phyloP scores from a whole-genome alignment of 1,140 invertebrate genomes.

The Zaprionus kolodkinae region DNA sequence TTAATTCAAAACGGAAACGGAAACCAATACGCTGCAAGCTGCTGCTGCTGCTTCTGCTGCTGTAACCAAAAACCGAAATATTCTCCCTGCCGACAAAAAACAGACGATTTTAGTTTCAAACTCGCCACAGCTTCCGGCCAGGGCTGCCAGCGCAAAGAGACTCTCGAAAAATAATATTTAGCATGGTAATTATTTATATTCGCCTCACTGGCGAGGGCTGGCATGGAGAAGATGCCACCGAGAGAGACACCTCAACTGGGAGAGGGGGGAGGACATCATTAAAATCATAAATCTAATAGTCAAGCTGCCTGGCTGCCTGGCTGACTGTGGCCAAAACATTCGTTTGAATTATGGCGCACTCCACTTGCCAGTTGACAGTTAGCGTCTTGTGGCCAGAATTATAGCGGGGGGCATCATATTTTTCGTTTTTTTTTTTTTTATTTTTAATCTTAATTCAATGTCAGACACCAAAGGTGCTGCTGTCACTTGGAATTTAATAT shows the following conservation, averaged over 20 bases:
- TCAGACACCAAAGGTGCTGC: not conserved
- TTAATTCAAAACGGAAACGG: slow-evolving; percentile 68
- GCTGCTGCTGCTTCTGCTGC: not conserved
- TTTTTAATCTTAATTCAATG: not conserved
- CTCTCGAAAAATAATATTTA: slow-evolving; percentile 70
- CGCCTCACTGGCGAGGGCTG: not conserved
- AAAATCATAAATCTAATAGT: slow-evolving; percentile 78
- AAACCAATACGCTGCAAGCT: slow-evolving; percentile 18
- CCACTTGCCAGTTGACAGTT: not conserved
- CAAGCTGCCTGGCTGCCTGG: slow-evolving; percentile 39
- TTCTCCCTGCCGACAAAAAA: not conserved
- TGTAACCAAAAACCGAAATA: not conserved
- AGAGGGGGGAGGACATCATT: slow-evolving; percentile 45
- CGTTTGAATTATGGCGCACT: slow-evolving; percentile 50
- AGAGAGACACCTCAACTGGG: slow-evolving; percentile 23
- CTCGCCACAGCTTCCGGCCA: slow-evolving; percentile 32
- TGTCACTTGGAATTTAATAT: not conserved
- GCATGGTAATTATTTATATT: slow-evolving; percentile 77
- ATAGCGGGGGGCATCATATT: not conserved
- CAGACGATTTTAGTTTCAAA: slow-evolving; percentile 15
- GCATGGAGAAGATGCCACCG: no score
- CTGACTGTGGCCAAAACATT: slow-evolving; percentile 38
- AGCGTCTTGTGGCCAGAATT: not conserved
- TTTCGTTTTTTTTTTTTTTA: not conserved
- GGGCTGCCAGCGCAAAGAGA: not conserved